A percentile compares a stretch with the other conserved stretches of the same genome.
Evolutionary conservation across 2,888 invertebrate species (phyloP).

Genomic region (Physocephala rufipes): DNA sequence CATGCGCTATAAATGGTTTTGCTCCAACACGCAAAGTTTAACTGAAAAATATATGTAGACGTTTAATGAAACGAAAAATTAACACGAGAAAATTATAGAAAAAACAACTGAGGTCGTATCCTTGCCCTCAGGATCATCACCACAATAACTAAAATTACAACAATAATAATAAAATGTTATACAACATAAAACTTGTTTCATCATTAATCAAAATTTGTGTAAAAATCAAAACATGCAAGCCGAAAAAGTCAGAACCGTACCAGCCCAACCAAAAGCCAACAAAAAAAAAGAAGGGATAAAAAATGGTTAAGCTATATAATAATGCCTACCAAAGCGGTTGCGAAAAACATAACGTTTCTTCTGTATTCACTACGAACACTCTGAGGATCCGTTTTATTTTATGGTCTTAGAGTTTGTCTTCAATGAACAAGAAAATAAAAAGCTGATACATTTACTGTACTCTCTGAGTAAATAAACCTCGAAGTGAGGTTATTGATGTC

Average conservation of each 20-base stretch:
- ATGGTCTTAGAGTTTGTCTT: too few relatives aligned
- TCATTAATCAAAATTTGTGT: slow-evolving; percentile 52
- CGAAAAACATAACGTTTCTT: too few relatives aligned
- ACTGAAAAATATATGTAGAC: not conserved
- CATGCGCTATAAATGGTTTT: not conserved
- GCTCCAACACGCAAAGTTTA: not conserved
- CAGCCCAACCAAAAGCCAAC: slow-evolving; percentile 11
- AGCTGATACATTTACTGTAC: too few relatives aligned
- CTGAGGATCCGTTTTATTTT: too few relatives aligned
- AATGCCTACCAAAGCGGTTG: not conserved
- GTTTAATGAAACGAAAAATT: not conserved
- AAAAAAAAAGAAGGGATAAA: too few relatives aligned
- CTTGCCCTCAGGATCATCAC: slow-evolving; percentile 30
- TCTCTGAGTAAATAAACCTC: too few relatives aligned
- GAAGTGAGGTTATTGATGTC: too few relatives aligned
- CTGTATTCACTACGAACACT: too few relatives aligned
- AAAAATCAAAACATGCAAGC: slow-evolving; percentile 22
- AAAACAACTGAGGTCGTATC: not conserved
- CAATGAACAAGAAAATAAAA: too few relatives aligned
- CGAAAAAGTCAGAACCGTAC: not conserved
- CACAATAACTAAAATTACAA: slow-evolving; percentile 12
- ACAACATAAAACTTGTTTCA: slow-evolving; percentile 46
- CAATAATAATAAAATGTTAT: slow-evolving; percentile 42
- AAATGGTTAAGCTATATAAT: not conserved
- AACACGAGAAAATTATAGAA: not conserved